A percentile compares a stretch with the other conserved stretches of the same genome.
Evolutionary conservation across 2,888 invertebrate genomes (phyloP).

Genomic region (Parochlus steinenii): DNA sequence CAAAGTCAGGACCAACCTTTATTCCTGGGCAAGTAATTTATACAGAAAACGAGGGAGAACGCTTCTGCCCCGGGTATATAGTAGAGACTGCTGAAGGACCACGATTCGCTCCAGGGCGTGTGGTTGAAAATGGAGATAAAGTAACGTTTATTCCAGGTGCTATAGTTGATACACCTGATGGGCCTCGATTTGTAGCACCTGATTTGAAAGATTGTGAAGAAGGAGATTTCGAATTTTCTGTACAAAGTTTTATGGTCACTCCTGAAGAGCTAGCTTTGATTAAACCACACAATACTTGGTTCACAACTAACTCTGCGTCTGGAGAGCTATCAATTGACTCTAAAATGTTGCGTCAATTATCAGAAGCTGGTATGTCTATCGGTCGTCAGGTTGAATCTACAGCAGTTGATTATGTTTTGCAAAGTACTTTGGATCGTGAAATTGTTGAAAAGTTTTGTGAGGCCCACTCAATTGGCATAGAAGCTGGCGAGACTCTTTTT

Average conservation of each 20-base stretch:
- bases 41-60: conserved; percentile 32
- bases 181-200: conserved; percentile 50
- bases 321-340: conserved; percentile 46
- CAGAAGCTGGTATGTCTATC: conserved; percentile 50
- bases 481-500: conserved; percentile 11
- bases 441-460: conserved; percentile 13
- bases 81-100: conserved; percentile 55
- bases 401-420: conserved; percentile 39
- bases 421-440: conserved; percentile 25
- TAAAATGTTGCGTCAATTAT: conserved; percentile 44
- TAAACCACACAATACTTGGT: conserved; percentile 24
- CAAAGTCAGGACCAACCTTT: conserved; percentile 56
- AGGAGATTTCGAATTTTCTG: conserved; percentile 47
- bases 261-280: conserved; percentile 32
- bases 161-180: conserved; percentile 54
- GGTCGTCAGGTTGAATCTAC: conserved; percentile 47
- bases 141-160: conserved; percentile 64
- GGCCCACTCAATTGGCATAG: conserved; percentile 3
- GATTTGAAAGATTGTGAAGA: conserved; percentile 48
- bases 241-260: conserved; percentile 45
- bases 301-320: conserved; percentile 30
- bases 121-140: conserved; percentile 50
- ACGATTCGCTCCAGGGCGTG: conserved; percentile 54
- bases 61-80: conserved; percentile 45
- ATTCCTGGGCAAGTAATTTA: conserved; percentile 60